These are phyloP conservation scores for Leptopilina drosophilae DNA, from an alignment of 2,888 invertebrate genomes.

Conservation along the genomic window DNA sequence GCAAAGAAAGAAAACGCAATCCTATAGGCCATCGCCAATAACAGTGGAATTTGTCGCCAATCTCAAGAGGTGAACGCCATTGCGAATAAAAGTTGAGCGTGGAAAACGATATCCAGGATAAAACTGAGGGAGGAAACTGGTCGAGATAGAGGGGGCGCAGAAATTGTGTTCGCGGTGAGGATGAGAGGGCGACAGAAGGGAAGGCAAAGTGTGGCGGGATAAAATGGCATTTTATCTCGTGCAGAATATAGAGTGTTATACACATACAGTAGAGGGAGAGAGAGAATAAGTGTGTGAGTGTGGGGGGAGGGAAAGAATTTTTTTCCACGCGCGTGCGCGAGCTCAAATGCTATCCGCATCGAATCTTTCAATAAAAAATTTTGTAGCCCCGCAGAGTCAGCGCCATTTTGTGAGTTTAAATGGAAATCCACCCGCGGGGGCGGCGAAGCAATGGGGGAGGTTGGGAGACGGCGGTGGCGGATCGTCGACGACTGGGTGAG, in stretches of 20 bases:
- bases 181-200: constrained; percentile 48
- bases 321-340: constrained; percentile 50
- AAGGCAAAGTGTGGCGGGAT: constrained; percentile 62
- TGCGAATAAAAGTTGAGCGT: constrained; percentile 38
- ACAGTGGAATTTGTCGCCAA: constrained; percentile 38
- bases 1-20: not conserved
- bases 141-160: constrained; percentile 57
- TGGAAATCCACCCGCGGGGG: constrained; percentile 72
- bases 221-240: constrained; percentile 71
- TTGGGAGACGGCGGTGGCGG: constrained; percentile 54
- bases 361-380: constrained; percentile 77
- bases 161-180: constrained; percentile 44
- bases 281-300: no score
- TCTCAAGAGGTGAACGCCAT: constrained; percentile 40
- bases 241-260: constrained; percentile 60
- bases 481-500: constrained; percentile 62
- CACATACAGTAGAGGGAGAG: no score
- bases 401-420: constrained; percentile 77
- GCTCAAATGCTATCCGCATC: constrained; percentile 69
- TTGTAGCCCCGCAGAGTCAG: constrained; percentile 75
- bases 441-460: constrained; percentile 59
- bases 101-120: constrained; percentile 42
- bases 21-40: constrained; percentile 31
- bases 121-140: constrained; percentile 42
- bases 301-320: constrained; percentile 46